Evolutionary conservation across 92 coral and sea anemone genomes (phyloP), one percentile per base, ranked within the genome.

Genomic region (Epizoanthus fatuus): DNA sequence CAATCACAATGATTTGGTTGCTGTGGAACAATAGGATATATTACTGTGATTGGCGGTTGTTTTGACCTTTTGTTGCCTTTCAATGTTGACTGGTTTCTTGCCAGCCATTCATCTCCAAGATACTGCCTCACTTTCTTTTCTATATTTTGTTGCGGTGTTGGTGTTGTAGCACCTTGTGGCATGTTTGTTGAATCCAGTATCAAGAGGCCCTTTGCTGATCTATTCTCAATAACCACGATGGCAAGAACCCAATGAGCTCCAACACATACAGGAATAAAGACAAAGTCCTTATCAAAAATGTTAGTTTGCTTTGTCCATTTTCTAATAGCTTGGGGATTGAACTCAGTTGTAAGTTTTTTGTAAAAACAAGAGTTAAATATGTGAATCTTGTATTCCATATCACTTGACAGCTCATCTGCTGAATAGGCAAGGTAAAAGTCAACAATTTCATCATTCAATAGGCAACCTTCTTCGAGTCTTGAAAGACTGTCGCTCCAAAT

Each of bases 261-360:
- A 6, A 17, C n/a, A 17, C 60, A 55, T 12, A 55, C n/a, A 55
- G 60, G 60, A 55, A 55, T 55, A 55, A 55, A 55, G 60, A 55
- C 60, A 55, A 55, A 55, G 60, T 55, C 60, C n/a, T 55, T 4
- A 3, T 55, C n/a, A 44, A 80, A 62, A 6, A 80, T 80, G 59
- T 80, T 73, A 40, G n/a, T 63, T 51, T 80, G 45, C 63, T 45
- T 80, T 35, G 84, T 80, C 84, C 84, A 64, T 45, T 22, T 80
- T 4, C 51, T 32, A 12, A 60, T 63, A 1, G 74, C 73, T 19
- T 60, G 20, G 15, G 84, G 84, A 67, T 80, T 80, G 84, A 80
- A 65, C 32, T 80, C 15, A 20, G 60, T 63, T 17, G n/a, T 15
- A 44, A 80, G 54, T 80, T 65, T 64, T 20, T 39, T 42, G 63